Evolutionary conservation across 2,797 vertebrate species (phyloP).

Genomic region (Ciconia nigra): DNA sequence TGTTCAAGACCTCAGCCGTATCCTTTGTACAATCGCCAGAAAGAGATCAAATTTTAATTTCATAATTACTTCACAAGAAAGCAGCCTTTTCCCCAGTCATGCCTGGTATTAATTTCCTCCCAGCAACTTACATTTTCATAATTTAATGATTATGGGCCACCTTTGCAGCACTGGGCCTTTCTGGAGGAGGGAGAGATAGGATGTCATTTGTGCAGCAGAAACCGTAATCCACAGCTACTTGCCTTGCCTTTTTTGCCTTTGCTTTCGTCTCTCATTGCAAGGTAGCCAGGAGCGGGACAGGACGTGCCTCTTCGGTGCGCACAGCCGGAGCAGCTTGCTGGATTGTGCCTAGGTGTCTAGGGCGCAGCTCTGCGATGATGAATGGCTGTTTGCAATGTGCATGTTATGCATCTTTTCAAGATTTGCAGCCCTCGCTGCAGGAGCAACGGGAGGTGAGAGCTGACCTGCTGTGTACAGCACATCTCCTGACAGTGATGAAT

Average conservation of each 20-base stretch:
- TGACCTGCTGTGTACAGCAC: conserved; percentile 60
- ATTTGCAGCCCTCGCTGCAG: conserved; percentile 59
- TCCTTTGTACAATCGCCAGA: conserved; percentile 52
- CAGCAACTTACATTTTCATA: conserved; percentile 68
- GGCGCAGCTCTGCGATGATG: conserved; percentile 36
- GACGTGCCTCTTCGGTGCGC: neutral
- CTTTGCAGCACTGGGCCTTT: conserved; percentile 32
- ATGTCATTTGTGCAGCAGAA: neutral
- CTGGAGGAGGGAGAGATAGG: neutral
- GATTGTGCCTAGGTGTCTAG: neutral
- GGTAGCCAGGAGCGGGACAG: rapidly evolving
- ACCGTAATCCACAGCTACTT: neutral
- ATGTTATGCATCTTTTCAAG: conserved; percentile 71
- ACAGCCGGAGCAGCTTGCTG: neutral
- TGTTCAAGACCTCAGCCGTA: neutral
- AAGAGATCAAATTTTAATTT: conserved; percentile 74
- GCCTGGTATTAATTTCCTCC: conserved; percentile 71
- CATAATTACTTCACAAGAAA: conserved; percentile 75
- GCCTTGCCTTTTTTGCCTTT: neutral
- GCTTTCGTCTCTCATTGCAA: neutral
- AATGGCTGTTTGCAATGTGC: conserved; percentile 65
- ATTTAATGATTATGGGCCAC: conserved; percentile 64
- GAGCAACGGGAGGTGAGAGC: conserved; percentile 60
- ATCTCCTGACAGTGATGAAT: conserved; percentile 71
- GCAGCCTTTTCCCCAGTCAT: conserved; percentile 60